A percentile compares a stretch with the other conserved stretches of the same genome.
Evolutionary conservation across 2,888 invertebrate species (phyloP).

Genomic region (Chrysolina oricalcia): DNA sequence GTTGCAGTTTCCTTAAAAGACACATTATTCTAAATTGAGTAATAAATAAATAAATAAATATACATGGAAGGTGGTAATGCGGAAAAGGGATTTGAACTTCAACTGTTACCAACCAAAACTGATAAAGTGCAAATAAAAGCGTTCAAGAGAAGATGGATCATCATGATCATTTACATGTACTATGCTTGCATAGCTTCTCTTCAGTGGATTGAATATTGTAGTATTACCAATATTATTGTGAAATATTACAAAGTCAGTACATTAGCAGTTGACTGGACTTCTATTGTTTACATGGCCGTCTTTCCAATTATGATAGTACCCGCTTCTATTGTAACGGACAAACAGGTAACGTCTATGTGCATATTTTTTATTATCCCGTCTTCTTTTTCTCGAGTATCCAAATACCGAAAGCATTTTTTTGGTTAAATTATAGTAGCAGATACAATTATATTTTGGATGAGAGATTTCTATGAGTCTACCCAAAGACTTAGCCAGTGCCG

Average conservation of each 20-base stretch:
- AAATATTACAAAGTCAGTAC: constrained; percentile 83
- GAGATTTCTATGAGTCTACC: too few relatives aligned
- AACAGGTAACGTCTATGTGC: constrained; percentile 79
- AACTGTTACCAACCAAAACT: constrained; percentile 35
- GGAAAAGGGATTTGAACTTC: constrained; percentile 18
- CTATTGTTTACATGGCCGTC: constrained; percentile 95
- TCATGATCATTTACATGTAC: constrained; percentile 86
- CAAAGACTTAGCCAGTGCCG: too few relatives aligned
- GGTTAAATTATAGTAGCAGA: too few relatives aligned
- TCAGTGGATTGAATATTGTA: constrained; percentile 97
- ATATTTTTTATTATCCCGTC: too few relatives aligned
- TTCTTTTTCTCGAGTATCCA: too few relatives aligned
- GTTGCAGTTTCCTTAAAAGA: background rate
- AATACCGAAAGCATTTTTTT: too few relatives aligned
- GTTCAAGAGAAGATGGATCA: constrained; percentile 85
- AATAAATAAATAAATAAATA: background rate
- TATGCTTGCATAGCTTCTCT: constrained; percentile 93
- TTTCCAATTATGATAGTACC: constrained; percentile 97
- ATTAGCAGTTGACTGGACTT: constrained; percentile 92
- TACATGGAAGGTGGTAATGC: constrained; percentile 32
- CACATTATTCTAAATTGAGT: background rate
- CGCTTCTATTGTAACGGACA: constrained; percentile 94
- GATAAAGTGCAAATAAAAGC: constrained; percentile 72
- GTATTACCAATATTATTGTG: constrained; percentile 87
- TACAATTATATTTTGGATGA: too few relatives aligned